Evolutionary conservation across 2,113 vertebrate genomes (phyloP).

Genomic region (Pachyramphus minor): DNA sequence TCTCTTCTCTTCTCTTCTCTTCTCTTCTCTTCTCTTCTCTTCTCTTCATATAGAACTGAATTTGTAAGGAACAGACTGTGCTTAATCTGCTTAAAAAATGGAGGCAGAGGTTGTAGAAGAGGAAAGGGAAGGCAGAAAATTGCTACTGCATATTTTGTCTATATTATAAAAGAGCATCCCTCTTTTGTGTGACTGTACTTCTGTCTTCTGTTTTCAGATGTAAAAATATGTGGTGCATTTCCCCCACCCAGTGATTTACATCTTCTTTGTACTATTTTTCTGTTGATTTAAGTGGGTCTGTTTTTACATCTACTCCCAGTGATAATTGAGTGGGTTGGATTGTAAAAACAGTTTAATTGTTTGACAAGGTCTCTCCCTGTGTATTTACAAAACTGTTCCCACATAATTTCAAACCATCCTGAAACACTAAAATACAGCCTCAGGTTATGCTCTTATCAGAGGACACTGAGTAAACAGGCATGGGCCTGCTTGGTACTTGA

Average conservation of each 20-base stretch:
- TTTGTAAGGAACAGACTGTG: background rate
- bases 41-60: background rate
- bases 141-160: background rate
- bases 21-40: background rate
- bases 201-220: conserved; percentile 7
- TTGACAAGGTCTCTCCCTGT: conserved; percentile 39
- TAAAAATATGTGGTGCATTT: conserved; percentile 22
- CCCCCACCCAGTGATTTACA: conserved; percentile 14
- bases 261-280: conserved; percentile 14
- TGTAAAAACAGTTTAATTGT: conserved; percentile 52
- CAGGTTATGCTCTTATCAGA: conserved; percentile 13
- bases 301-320: conserved; percentile 29
- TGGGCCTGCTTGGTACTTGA: background rate
- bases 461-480: background rate
- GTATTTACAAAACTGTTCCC: conserved; percentile 53
- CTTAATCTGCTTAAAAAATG: background rate
- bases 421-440: background rate
- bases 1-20: too few relatives aligned
- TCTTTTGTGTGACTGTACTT: background rate
- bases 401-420: conserved; percentile 22
- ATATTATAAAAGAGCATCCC: background rate
- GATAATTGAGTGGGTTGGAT: conserved; percentile 27
- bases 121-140: background rate
- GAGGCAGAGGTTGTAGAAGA: background rate
- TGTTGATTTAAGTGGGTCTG: conserved; percentile 27